Percentiles rank a stretch among this genome's conserved stretches.
phyloP scores from a whole-genome alignment of 2,797 vertebrate species.

The Anabacerthia variegaticeps region DNA sequence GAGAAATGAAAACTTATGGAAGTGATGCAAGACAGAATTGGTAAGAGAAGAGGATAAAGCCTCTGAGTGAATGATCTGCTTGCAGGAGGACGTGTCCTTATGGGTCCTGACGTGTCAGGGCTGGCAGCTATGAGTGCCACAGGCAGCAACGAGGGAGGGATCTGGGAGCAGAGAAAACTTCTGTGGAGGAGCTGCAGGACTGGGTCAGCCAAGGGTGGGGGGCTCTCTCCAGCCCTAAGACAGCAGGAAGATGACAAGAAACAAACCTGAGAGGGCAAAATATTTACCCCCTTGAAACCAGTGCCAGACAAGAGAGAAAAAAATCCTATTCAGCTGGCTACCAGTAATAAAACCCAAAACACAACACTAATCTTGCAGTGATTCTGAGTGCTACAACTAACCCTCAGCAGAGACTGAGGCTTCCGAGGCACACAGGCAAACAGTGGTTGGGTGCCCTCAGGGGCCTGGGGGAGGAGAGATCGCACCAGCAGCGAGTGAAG shows the following conservation, averaged over 20 bases:
- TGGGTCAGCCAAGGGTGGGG: not conserved
- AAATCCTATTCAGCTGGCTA: not conserved
- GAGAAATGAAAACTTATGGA: not conserved
- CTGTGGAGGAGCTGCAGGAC: not conserved
- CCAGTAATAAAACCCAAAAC: not conserved
- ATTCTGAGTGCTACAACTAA: not conserved
- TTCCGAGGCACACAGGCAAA: not conserved
- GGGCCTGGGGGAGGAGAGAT: not conserved
- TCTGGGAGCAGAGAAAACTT: not conserved
- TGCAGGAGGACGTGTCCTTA: not conserved
- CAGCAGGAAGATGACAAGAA: not conserved
- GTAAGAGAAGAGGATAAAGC: not conserved
- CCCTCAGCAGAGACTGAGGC: not conserved
- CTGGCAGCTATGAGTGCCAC: not conserved
- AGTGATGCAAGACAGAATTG: not conserved
- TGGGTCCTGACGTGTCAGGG: not conserved
- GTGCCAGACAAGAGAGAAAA: not conserved
- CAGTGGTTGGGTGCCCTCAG: not conserved
- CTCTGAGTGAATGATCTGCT: not conserved
- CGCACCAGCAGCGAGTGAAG: not conserved
- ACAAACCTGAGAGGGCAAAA: not conserved
- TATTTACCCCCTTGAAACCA: not conserved
- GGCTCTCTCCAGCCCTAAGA: not conserved
- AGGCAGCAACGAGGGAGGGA: not conserved
- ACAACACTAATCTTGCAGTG: not conserved